Evolutionary conservation across 1,140 invertebrate genomes (phyloP).

Genomic region (Pseudoatta argentina): DNA sequence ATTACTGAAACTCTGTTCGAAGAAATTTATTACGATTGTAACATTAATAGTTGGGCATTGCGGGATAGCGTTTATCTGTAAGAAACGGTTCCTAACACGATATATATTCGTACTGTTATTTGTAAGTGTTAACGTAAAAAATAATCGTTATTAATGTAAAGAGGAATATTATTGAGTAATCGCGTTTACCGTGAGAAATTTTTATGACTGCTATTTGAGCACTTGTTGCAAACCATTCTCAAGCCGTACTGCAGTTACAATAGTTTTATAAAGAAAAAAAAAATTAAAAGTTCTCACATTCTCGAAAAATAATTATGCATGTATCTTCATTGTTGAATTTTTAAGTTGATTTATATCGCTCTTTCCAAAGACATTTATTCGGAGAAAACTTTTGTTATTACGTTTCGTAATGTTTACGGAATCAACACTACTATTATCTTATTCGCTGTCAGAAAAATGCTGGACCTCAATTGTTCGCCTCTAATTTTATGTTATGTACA

Average conservation of each 20-base stretch:
- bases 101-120: background rate
- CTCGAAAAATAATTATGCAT: background rate
- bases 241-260: background rate
- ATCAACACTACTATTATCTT: slow-evolving; percentile 1
- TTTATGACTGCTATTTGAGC: background rate
- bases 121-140: slow-evolving; percentile 7
- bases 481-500: slow-evolving; percentile 14
- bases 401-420: background rate
- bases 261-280: background rate
- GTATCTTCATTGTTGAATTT: background rate
- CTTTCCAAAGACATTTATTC: no score
- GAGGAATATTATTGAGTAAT: slow-evolving; percentile 8
- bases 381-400: background rate
- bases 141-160: slow-evolving; percentile 33
- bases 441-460: background rate
- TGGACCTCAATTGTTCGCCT: background rate
- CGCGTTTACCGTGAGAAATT: background rate
- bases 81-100: slow-evolving; percentile 27
- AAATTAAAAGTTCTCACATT: background rate
- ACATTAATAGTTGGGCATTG: slow-evolving; percentile 7
- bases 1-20: slow-evolving; percentile 31
- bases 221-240: background rate
- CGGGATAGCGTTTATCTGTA: slow-evolving; percentile 31
- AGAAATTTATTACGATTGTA: slow-evolving; percentile 39
- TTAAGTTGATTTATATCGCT: background rate